Base-by-base conservation (phyloP, 1,140 invertebrate genomes). In the Sitophilus oryzae region DNA sequence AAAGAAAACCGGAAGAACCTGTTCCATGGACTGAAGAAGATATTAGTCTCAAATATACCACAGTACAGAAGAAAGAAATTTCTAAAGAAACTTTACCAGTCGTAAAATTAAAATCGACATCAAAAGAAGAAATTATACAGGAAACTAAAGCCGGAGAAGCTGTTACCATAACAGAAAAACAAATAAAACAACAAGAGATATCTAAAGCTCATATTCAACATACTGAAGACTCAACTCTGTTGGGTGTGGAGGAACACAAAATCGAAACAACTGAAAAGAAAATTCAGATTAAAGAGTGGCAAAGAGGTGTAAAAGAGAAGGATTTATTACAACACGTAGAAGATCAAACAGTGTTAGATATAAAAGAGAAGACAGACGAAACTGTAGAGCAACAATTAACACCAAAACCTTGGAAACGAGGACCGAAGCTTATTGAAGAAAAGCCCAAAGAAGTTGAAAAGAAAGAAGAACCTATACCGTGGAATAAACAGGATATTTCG, bases 11-110 rank as follows among this genome's bases (percentile, higher is more conserved):
- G 16, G 52, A 51, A 47, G 51, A 57, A 55, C 44, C 50, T 48
- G 16, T 60, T n/a, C 72, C 74, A 11, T 76, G 74, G 74, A 73
- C 64, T 14, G 62, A 73, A 38, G 67, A 76, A 64, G 67, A 65
- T 60, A 64, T 75, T 20, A 61, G 55, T 14, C 38, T 77, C 3
- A 77, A 75, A 55, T 70, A 66, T 52, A 61, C 69, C 2, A 63
- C 62, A 57, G 64, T 66, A 25, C 56, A 71, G 42, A 65, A 47
- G 18, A 76, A 74, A 57, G 66, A 69, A 58, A 53, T 71, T 20
- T 61, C 60, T 0, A 76, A 73, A 63, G 65, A 67, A 45, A 48
- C 40, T 42, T 43, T 60, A 15, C 65, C 69, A 47, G 60, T 64
- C 50, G 53, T 61, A 0, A 19, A 44, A 40, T 40, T 62, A n/a